Evolutionary conservation across 2,113 vertebrate genomes (phyloP).

Genomic region (Callaeas wilsoni): DNA sequence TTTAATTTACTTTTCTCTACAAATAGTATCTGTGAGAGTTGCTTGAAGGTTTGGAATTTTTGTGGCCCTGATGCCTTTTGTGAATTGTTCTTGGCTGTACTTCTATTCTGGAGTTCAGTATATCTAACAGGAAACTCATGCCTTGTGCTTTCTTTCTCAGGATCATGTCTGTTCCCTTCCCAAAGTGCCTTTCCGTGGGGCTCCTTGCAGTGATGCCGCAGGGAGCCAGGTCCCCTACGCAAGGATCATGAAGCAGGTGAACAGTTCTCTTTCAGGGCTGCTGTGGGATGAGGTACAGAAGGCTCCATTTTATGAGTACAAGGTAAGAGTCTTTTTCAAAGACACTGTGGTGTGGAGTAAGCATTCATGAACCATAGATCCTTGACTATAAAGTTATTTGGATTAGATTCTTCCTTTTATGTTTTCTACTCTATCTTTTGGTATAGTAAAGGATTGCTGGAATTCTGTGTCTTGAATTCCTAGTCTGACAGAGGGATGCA

Average conservation of each 20-base stretch:
- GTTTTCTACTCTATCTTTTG: not conserved
- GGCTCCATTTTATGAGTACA: slow-evolving; percentile 89
- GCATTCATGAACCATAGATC: not conserved
- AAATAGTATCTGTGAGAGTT: not conserved
- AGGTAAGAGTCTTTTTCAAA: slow-evolving; percentile 64
- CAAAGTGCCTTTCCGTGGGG: slow-evolving; percentile 85
- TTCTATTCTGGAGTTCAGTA: not conserved
- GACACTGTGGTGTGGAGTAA: not conserved
- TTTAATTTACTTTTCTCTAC: not conserved
- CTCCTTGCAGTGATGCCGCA: slow-evolving; percentile 90
- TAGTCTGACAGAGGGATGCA: not conserved
- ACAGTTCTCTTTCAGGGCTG: slow-evolving; percentile 79
- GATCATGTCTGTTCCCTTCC: slow-evolving; percentile 78
- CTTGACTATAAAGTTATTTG: not conserved
- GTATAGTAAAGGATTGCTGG: not conserved
- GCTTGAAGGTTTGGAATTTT: not conserved
- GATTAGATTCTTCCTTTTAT: not conserved
- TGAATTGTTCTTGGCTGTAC: not conserved
- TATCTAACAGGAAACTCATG: not conserved
- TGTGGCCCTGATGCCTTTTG: not conserved
- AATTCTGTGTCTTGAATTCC: not conserved
- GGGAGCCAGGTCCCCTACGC: slow-evolving; percentile 84
- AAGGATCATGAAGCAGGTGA: slow-evolving; percentile 83
- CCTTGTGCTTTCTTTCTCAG: slow-evolving; percentile 51
- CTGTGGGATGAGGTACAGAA: slow-evolving; percentile 84